phyloP scores from a whole-genome alignment of 1,140 invertebrate species.

The Conus ventricosus region DNA sequence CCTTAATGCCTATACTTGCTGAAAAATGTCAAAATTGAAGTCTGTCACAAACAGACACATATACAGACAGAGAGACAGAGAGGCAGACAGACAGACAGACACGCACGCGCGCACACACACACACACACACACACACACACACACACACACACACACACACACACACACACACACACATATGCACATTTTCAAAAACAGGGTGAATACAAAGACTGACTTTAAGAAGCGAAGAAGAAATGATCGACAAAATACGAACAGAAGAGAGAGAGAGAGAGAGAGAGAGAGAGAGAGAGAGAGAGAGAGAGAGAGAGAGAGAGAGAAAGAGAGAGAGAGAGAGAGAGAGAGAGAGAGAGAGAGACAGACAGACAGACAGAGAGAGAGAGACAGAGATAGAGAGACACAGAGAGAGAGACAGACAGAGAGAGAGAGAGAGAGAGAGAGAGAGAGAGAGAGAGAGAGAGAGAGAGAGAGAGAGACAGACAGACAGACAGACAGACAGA shows the following conservation, averaged over 20 bases:
- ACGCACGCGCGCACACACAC: not conserved
- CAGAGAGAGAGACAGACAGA: not conserved
- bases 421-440: not conserved
- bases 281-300: too few relatives aligned
- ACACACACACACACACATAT: not conserved
- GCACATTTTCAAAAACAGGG: not conserved
- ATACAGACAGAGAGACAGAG: not conserved
- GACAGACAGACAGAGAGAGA: constrained; percentile 17
- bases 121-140: not conserved
- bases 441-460: not conserved
- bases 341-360: too few relatives aligned
- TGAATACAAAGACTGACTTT: not conserved
- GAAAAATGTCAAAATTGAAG: too few relatives aligned
- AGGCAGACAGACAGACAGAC: not conserved
- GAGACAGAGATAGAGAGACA: too few relatives aligned
- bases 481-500: not conserved
- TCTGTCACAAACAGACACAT: not conserved
- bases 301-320: too few relatives aligned
- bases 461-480: not conserved
- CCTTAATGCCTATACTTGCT: too few relatives aligned
- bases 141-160: constrained; percentile 13
- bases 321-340: too few relatives aligned
- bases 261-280: too few relatives aligned
- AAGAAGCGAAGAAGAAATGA: too few relatives aligned
- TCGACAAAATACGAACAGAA: too few relatives aligned